These are phyloP conservation scores for Labeo rohita DNA, from an alignment of 2,113 vertebrate species.

Conservation along the genomic window DNA sequence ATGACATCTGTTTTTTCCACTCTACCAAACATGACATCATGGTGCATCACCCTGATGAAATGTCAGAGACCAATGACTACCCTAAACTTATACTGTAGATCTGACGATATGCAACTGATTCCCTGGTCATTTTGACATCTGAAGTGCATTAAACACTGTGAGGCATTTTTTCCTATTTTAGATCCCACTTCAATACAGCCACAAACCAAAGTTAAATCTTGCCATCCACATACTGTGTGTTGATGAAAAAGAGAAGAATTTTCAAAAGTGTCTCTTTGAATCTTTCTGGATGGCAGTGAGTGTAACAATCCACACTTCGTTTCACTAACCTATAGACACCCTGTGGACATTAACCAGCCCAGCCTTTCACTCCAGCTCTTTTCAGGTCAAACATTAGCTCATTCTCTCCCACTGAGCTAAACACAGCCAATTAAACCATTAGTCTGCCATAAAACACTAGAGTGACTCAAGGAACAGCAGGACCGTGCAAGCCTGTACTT, in stretches of 20 bases:
- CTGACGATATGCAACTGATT: neutral
- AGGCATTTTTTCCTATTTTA: neutral
- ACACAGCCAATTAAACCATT: conserved; percentile 33
- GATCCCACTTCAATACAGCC: conserved; percentile 21
- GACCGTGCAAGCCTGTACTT: conserved; percentile 29
- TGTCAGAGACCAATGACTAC: neutral
- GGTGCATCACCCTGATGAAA: conserved; percentile 10
- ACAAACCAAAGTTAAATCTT: conserved; percentile 16
- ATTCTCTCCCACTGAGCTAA: neutral
- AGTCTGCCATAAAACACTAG: conserved; percentile 1
- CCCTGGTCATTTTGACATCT: neutral
- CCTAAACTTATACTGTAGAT: neutral
- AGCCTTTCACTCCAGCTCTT: conserved; percentile 6
- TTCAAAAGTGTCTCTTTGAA: neutral
- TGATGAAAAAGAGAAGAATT: neutral
- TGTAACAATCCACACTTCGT: conserved; percentile 20
- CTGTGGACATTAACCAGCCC: neutral
- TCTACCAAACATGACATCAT: conserved; percentile 11
- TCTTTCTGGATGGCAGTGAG: neutral
- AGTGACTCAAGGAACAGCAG: neutral
- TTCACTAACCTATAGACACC: conserved; percentile 9
- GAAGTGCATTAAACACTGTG: neutral
- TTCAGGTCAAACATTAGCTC: conserved; percentile 30
- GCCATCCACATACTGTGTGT: neutral
- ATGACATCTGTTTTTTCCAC: conserved; percentile 2